Evolutionary conservation across 2,797 vertebrate genomes (phyloP), one percentile per base, ranked within the genome.

Genomic region (Rhodeus uyekii): DNA sequence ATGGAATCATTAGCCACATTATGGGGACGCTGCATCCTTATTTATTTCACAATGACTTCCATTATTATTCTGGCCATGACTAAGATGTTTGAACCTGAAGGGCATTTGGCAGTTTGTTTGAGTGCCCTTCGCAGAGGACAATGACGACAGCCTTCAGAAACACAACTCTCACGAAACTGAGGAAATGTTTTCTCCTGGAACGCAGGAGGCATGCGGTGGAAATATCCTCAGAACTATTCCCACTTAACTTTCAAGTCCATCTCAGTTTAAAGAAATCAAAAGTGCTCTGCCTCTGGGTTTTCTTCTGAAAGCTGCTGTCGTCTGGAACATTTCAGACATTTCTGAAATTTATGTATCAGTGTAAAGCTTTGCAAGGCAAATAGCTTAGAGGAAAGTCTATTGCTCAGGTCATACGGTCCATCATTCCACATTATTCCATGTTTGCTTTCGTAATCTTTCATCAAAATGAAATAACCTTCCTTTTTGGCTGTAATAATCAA

Each of bases 141-240:
- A 13, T 72, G 69, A 50, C 44, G 53, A 19, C 53, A 27, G 16
- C n/a, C n/a, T 27, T 48, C 39, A 69, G 9, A 24, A 18, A 68
- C 29, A 27, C 69, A 48, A 44, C 42, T n/a, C n/a, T n/a, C n/a
- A n/a, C n/a, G n/a, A n/a, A n/a, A 60, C 55, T 27, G 78, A 80
- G 53, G 78, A 80, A 72, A 73, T 73, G 55, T 48, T 82, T 74
- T 48, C 63, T 64, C 19, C 46, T 3, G 22, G 48, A 53, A 53
- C 19, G 29, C 74, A 14, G 6, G 39, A 60, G 58, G 44, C 79
- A 81, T 53, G 80, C 8, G 46, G 71, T 8, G 44, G 46, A 80
- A 32, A 76, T 24, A 68, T 60, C 38, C 68, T 71, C 67, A n/a
- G 1, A 44, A 39, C 63, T 69, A 16, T 48, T 24, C 48, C 67